phyloP scores from a whole-genome alignment of 2,888 invertebrate species.

The Oxyscelio sp. region DNA sequence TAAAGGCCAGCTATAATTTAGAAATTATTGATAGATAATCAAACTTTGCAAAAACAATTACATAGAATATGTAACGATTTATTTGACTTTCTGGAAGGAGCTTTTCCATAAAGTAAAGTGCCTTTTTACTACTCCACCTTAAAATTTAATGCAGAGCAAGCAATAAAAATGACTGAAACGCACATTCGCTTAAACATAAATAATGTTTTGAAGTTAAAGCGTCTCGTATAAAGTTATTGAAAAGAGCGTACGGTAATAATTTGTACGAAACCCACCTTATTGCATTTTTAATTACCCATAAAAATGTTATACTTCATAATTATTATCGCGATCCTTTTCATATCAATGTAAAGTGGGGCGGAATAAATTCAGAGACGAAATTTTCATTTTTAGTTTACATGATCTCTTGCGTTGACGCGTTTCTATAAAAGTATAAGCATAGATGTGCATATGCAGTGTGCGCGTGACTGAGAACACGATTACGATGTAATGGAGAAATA shows the following conservation, averaged over 20 bases:
- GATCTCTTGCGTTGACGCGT: conserved; percentile 14
- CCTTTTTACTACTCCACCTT: conserved; percentile 17
- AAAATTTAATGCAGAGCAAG: conserved; percentile 16
- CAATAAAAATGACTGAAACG: conserved; percentile 26
- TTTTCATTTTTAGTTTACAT: conserved; percentile 3
- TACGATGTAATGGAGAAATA: conserved; percentile 57
- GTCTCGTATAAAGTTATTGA: conserved; percentile 7
- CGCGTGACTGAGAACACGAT: conserved; percentile 19
- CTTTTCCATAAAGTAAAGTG: not conserved
- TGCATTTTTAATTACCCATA: conserved; percentile 11
- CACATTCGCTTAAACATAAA: conserved; percentile 19
- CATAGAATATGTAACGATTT: not conserved
- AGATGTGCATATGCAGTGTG: not conserved
- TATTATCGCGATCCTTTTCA: not conserved
- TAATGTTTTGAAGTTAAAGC: conserved; percentile 17
- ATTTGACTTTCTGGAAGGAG: too few relatives aligned
- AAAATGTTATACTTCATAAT: not conserved
- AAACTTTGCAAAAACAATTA: conserved; percentile 16
- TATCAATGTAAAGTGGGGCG: too few relatives aligned
- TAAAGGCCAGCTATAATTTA: not conserved
- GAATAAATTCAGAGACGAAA: too few relatives aligned
- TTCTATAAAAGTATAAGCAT: conserved; percentile 40
- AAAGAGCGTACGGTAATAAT: not conserved
- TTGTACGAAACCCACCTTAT: not conserved
- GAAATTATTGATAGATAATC: not conserved